Percentiles rank a stretch among this genome's conserved stretches.
Evolutionary conservation across 2,797 vertebrate genomes (phyloP).

Genomic region (Lepilemur septentrionalis): DNA sequence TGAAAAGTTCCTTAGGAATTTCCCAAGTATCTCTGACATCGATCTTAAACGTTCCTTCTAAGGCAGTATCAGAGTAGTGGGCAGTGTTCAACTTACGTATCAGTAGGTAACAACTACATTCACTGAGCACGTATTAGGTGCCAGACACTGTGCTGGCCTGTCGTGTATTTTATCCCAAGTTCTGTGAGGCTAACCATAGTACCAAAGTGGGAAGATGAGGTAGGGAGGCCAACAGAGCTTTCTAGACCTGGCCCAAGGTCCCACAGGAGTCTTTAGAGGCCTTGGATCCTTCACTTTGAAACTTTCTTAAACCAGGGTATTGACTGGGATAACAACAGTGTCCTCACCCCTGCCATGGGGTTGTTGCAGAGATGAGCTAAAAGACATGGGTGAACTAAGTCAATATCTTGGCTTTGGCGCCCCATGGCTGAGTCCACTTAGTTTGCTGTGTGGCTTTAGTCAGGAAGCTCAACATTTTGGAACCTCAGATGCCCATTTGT

Average conservation of each 20-base stretch:
- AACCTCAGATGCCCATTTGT: background rate
- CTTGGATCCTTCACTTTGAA: background rate
- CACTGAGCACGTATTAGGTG: too few relatives aligned
- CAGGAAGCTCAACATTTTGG: background rate
- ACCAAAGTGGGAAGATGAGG: background rate
- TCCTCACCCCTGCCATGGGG: background rate
- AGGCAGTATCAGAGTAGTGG: background rate
- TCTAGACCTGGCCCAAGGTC: background rate
- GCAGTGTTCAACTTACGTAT: background rate
- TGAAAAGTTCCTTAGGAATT: background rate
- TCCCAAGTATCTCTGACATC: background rate
- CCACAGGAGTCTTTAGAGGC: background rate
- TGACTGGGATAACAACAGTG: background rate
- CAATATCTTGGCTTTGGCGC: background rate
- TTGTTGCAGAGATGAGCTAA: background rate
- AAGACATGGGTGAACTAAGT: background rate
- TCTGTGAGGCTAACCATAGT: background rate
- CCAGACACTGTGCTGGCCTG: background rate
- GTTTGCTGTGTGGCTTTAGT: background rate
- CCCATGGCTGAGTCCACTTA: background rate
- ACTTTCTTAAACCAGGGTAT: background rate
- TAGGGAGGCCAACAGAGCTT: background rate
- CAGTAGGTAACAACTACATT: background rate
- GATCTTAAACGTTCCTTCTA: background rate
- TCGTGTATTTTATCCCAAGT: background rate